Evolutionary conservation across 1,140 invertebrate genomes (phyloP), one percentile per base, ranked within the genome.

Genomic region (Caerostris darwini): DNA sequence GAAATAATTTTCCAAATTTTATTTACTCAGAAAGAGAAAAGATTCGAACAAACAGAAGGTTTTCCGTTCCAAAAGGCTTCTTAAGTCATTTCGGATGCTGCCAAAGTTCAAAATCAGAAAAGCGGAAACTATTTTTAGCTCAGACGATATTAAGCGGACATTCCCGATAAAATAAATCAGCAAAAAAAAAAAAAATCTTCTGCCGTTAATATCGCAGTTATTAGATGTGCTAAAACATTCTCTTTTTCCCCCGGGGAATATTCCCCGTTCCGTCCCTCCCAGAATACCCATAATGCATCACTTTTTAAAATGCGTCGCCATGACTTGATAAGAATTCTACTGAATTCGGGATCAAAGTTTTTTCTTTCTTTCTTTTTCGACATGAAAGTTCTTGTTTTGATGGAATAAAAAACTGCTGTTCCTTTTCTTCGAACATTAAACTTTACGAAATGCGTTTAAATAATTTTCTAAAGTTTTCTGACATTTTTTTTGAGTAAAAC

Each of bases 181-280:
- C 10, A 10, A 50, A 53, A 53, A 34, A 34, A 34, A 34, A 34
- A 34, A 34, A 34, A 34, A 34, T 34, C 19, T 19, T 34, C 61
- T 14, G 6, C 71, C 71, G 71, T 77, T 77, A 77, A 77, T 77
- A 77, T 77, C 34, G 71, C 50, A 77, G 71, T 77, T 77, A 77
- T 12, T 34, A 77, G 71, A 53, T 53, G 34, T 77, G 71, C 34
- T 77, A 53, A 50, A 77, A 77, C 71, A 77, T 77, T 77, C 53
- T 50, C 50, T 5, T 50, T 50, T 34, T 5, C 4, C 6, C 3
- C 34, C 19, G 67, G 17, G 8, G 10, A 77, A 77, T 77, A 50
- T 77, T 77, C 50, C 10, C 34, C 7, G n/a, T 34, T 53, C 3
- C 34, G 34, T 34, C 34, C 8, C 19, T 71, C 8, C 69, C 69